Evolutionary conservation across 2,888 invertebrate genomes (phyloP), one percentile per base, ranked within the genome.

Genomic region (Hirtodrosophila cameraria): DNA sequence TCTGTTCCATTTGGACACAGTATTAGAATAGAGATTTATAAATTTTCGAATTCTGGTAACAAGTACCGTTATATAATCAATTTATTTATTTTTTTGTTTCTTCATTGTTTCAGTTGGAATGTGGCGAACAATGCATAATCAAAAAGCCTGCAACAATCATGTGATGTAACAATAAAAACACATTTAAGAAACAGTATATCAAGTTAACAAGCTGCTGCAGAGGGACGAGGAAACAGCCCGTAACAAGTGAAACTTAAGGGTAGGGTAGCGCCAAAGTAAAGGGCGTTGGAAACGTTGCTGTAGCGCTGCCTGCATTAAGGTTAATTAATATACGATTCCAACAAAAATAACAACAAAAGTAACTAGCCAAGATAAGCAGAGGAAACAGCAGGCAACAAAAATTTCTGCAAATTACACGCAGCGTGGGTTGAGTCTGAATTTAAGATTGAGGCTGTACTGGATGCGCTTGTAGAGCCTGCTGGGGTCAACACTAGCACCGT

Each of bases 281-380:
- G 15, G 20, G 20, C 41, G 33, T 23, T 48, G 12, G n/a, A 35
- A 52, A 38, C 39, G 42, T 28, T 59, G 25, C 12, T 31, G 28
- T 25, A 8, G n/a, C 27, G 25, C 25, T 35, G 42, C 23, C 39
- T 43, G 61, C 58, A 73, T 86, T 80, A 86, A 82, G 84, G 86
- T 82, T 86, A 82, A 82, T 82, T 82, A 82, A 86, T 80, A 81
- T 75, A 59, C 81, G 75, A 80, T 83, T 82, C 76, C 84, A 82
- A 69, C 67, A 75, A 78, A 68, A 42, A 63, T 57, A 62, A 70
- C 50, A 52, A 61, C 33, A 59, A 70, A 45, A 30, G 48, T 53
- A n/a, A n/a, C n/a, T n/a, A n/a, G n/a, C n/a, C n/a, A n/a, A n/a
- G 11, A 61, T 45, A 57, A 53, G 43, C 59, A 48, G 15, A 64